Percentiles rank a stretch among this genome's conserved stretches.
Evolutionary conservation across 2,113 vertebrate genomes (phyloP).

Genomic region (Colossoma macropomum): DNA sequence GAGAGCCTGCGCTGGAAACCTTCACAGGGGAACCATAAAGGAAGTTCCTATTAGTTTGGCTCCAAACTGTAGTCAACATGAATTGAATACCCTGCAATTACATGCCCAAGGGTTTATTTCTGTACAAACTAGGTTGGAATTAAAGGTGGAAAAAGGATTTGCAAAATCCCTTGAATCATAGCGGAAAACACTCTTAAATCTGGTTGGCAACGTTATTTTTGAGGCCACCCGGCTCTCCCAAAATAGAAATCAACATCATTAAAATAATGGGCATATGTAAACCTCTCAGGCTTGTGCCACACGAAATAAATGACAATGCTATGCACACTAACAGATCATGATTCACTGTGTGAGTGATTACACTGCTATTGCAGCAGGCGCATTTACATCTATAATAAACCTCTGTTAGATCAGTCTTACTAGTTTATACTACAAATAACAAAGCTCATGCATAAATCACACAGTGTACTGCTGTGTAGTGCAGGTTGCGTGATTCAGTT

Average conservation of each 20-base stretch:
- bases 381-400: conserved; percentile 17
- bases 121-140: conserved; percentile 29
- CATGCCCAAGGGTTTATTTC: conserved; percentile 22
- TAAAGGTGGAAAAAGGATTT: conserved; percentile 39
- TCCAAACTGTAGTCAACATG: conserved; percentile 30
- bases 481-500: background rate
- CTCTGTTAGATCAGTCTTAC: background rate
- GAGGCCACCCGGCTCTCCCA: conserved; percentile 1
- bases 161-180: conserved; percentile 11
- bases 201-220: conserved; percentile 14
- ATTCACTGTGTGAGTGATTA: conserved; percentile 13
- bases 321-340: conserved; percentile 23
- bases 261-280: conserved; percentile 34
- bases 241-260: conserved; percentile 37
- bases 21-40: conserved; percentile 20
- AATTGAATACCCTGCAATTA: conserved; percentile 35
- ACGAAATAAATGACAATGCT: conserved; percentile 1
- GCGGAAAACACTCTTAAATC: conserved; percentile 26
- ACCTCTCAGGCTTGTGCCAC: background rate
- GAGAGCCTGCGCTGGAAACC: background rate
- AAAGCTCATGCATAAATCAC: background rate
- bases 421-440: background rate
- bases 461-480: background rate
- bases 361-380: conserved; percentile 1
- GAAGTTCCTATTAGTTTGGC: background rate